Conservation (phyloP, 2,797 vertebrate species). For the Mormyrus proboscirostris region DNA sequence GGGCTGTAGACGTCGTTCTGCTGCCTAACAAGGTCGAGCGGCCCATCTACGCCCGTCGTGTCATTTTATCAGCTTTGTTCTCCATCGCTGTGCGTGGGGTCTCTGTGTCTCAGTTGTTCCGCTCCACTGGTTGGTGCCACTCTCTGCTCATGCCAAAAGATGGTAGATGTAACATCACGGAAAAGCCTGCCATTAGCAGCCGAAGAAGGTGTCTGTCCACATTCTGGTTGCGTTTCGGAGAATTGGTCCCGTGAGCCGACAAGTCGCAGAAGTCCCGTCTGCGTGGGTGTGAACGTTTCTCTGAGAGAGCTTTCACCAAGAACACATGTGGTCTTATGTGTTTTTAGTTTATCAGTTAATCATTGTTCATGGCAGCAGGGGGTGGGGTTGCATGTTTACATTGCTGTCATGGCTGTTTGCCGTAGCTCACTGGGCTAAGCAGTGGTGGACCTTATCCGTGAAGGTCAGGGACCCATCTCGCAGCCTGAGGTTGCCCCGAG, state of each 20-base stretch:
- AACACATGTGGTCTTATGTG: background rate
- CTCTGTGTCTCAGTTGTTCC: background rate
- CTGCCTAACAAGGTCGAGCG: background rate
- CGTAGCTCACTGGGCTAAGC: background rate
- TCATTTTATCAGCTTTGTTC: background rate
- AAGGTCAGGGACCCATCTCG: background rate
- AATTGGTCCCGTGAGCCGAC: background rate
- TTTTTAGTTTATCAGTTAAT: background rate
- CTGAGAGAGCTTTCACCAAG: background rate
- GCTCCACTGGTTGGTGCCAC: background rate
- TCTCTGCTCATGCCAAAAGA: background rate
- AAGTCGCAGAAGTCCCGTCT: background rate
- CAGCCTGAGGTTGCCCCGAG: background rate
- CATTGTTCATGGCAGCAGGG: background rate
- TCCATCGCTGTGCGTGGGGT: background rate
- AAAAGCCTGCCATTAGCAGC: background rate
- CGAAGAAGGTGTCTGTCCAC: background rate
- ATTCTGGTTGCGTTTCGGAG: background rate
- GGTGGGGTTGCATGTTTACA: background rate
- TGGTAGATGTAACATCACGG: background rate
- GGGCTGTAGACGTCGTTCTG: background rate
- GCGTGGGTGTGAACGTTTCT: background rate
- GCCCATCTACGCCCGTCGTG: background rate
- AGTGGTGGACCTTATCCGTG: background rate
- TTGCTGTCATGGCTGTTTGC: background rate